Evolutionary conservation across 2,888 invertebrate species (phyloP).

Genomic region (Plagiodera versicolora): DNA sequence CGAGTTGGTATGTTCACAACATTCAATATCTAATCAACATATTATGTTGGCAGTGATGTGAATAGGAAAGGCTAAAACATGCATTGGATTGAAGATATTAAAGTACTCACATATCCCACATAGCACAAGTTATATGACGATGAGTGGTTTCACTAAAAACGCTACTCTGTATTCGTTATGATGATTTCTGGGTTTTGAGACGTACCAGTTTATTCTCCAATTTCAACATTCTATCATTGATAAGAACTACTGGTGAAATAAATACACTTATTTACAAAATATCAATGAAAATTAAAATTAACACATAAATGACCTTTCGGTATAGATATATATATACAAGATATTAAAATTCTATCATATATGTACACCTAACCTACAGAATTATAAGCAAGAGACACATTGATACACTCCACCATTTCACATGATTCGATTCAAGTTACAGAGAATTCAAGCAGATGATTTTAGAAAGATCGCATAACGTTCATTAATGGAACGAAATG

Average conservation of each 20-base stretch:
- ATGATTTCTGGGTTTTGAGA: conserved; percentile 6
- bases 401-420: neutral
- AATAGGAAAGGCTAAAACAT: neutral
- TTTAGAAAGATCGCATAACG: too few species aligned
- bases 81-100: neutral
- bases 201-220: neutral
- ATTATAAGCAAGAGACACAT: neutral
- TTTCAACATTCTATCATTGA: conserved; percentile 11
- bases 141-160: too few species aligned
- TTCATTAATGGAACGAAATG: too few species aligned
- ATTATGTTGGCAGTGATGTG: neutral
- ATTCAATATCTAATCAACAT: neutral
- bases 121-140: too few species aligned
- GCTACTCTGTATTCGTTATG: neutral
- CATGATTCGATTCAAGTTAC: neutral
- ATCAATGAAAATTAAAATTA: conserved; percentile 29
- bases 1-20: neutral
- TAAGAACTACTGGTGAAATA: conserved; percentile 32
- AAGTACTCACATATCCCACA: too few species aligned
- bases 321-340: conserved; percentile 29
- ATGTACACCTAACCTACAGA: conserved; percentile 44
- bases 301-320: conserved; percentile 31
- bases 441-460: too few species aligned
- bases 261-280: conserved; percentile 40
- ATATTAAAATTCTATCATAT: conserved; percentile 36